These are phyloP conservation scores for pig (Sus scrofa) DNA, from an alignment of 2,113 vertebrate species.

Conservation along the genomic window DNA sequence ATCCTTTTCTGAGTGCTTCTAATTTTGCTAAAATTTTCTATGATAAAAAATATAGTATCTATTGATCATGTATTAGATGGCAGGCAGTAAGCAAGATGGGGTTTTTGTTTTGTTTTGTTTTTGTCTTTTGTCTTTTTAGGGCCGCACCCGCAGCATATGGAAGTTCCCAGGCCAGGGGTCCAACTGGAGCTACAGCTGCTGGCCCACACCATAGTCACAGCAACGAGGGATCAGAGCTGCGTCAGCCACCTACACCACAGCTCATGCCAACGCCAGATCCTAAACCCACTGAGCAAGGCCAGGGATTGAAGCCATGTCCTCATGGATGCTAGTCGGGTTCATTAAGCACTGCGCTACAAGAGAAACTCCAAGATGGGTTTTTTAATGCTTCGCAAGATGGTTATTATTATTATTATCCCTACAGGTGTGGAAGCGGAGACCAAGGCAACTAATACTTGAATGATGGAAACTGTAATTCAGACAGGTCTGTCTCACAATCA, in stretches of 20 bases:
- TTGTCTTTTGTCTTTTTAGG: too few relatives aligned
- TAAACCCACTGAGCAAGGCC: too few relatives aligned
- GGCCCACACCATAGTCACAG: too few relatives aligned
- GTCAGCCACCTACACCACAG: too few relatives aligned
- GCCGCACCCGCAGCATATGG: too few relatives aligned
- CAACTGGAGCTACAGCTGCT: too few relatives aligned
- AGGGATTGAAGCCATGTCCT: too few relatives aligned
- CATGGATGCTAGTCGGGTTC: too few relatives aligned
- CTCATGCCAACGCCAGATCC: too few relatives aligned
- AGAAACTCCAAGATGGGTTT: neutral
- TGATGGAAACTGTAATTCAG: neutral
- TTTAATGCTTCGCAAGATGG: neutral
- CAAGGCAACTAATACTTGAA: neutral
- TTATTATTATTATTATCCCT: neutral
- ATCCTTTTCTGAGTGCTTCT: neutral
- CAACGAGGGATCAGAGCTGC: too few relatives aligned
- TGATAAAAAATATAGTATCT: neutral
- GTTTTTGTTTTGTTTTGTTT: neutral
- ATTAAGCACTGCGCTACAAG: too few relatives aligned
- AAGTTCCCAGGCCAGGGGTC: too few relatives aligned
- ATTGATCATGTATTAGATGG: neutral
- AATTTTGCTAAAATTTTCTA: constrained; percentile 36
- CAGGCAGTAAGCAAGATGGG: neutral
- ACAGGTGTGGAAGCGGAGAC: neutral
- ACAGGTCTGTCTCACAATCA: neutral